Evolutionary conservation across 64 coral and sea anemone genomes (phyloP), one percentile per base, ranked within the genome.

Genomic region (Montipora efflorescens): DNA sequence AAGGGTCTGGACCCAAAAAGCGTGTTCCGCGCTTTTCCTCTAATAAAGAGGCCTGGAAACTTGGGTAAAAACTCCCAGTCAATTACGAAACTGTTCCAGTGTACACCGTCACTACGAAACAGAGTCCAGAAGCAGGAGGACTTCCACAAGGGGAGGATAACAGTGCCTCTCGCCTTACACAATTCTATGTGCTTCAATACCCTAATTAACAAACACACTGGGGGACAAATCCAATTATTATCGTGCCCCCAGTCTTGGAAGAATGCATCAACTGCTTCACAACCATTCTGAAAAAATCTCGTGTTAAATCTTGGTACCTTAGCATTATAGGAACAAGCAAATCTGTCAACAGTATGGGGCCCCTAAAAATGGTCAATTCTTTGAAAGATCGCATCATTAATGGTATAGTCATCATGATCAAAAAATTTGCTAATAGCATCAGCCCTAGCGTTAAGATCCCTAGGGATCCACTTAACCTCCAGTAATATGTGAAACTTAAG

Each of bases 11-110:
- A 74, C 48, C 69, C 70, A 70, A 75, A 88, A n/a, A 88, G 67
- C 18, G 66, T 52, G 20, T 88, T 88, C 16, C 69, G 67, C 1
- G 70, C 86, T 88, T 88, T 88, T 36, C 86, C 86, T 76, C 47
- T 28, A 53, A 88, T 75, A 28, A 88, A 88, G n/a, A 88, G 48
- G 12, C 23, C 23, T 7, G 68, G 86, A 49, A 88, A 88, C 66
- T 87, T 87, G 66, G 67, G 61, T 48, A 87, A 71, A 87, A 23
- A 87, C 25, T 53, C 80, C 53, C 80, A 82, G n/a, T 82, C 80
- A n/a, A 58, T 1, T 15, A 87, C 62, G 10, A 87, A 87, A 49
- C 14, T 47, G 20, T 68, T 87, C 9, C 83, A 87, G 12, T 87
- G 83, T 14, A n/a, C 50, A 47, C 61, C 5, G n/a, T 84, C 81